phyloP scores from a whole-genome alignment of 2,113 vertebrate species.

The Gobiocypris rarus region DNA sequence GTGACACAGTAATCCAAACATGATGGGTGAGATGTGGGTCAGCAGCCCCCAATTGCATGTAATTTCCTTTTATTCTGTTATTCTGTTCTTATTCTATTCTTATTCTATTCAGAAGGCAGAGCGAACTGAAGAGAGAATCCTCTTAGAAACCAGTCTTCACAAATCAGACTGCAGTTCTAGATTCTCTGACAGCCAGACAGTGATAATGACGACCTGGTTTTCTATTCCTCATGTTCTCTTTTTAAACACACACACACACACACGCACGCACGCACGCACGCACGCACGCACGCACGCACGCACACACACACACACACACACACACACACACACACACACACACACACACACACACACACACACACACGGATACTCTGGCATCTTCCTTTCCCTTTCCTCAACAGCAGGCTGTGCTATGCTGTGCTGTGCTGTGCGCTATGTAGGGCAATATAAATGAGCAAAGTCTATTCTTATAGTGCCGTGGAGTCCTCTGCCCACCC shows the following conservation, averaged over 20 bases:
- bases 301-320: slow-evolving; percentile 33
- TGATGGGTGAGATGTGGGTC: neutral
- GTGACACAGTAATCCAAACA: slow-evolving; percentile 17
- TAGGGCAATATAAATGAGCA: slow-evolving; percentile 56
- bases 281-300: neutral
- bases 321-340: slow-evolving; percentile 11
- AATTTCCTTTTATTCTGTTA: neutral
- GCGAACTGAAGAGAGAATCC: neutral
- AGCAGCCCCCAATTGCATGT: neutral
- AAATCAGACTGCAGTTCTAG: slow-evolving; percentile 49
- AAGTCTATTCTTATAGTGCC: slow-evolving; percentile 52
- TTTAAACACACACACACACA: slow-evolving; percentile 27
- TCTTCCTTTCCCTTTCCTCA: slow-evolving; percentile 43
- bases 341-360: slow-evolving; percentile 6
- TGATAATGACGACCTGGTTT: slow-evolving; percentile 58
- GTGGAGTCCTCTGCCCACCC: slow-evolving; percentile 24
- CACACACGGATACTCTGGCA: slow-evolving; percentile 38
- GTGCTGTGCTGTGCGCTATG: slow-evolving; percentile 47
- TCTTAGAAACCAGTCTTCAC: slow-evolving; percentile 43
- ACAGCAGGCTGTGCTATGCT: slow-evolving; percentile 45
- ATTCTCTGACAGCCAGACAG: slow-evolving; percentile 56
- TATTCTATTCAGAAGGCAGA: neutral
- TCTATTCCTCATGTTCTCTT: slow-evolving; percentile 45
- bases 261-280: slow-evolving; percentile 5
- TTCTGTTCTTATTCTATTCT: neutral